Conservation (phyloP, 2,888 invertebrate genomes). For the Portevinia maculata region DNA sequence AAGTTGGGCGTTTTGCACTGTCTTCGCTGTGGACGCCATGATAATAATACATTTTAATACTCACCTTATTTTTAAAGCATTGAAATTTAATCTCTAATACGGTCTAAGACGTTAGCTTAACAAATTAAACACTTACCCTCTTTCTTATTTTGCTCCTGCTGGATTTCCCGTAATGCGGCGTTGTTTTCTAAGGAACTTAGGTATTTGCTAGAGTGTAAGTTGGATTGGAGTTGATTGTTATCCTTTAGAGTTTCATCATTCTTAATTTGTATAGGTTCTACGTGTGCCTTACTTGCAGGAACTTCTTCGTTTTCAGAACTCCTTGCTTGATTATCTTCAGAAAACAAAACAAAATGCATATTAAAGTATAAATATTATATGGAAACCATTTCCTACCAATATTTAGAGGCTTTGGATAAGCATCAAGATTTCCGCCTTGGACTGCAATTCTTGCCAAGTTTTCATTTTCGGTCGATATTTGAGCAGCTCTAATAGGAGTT, state of each 20-base stretch:
- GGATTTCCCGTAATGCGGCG: background rate
- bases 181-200: slow-evolving; percentile 39
- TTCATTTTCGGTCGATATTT: background rate
- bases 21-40: no score
- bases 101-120: no score
- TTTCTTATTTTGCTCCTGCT: slow-evolving; percentile 4
- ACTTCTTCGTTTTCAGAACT: slow-evolving; percentile 4
- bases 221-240: background rate
- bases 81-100: no score
- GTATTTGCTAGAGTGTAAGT: slow-evolving; percentile 37
- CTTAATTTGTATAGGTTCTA: slow-evolving; percentile 9
- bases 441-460: slow-evolving; percentile 1
- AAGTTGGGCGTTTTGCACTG: no score
- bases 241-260: slow-evolving; percentile 9
- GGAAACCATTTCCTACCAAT: slow-evolving; percentile 17
- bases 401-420: background rate
- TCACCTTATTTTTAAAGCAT: no score
- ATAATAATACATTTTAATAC: no score
- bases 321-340: slow-evolving; percentile 31
- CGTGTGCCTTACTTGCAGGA: background rate
- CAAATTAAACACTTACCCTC: slow-evolving; percentile 22
- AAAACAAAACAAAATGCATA: background rate
- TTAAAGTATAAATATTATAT: background rate
- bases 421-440: background rate
- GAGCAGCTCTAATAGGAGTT: slow-evolving; percentile 2